Conservation (phyloP, 2,888 invertebrate species). For the Drosophila trichaetosa region DNA sequence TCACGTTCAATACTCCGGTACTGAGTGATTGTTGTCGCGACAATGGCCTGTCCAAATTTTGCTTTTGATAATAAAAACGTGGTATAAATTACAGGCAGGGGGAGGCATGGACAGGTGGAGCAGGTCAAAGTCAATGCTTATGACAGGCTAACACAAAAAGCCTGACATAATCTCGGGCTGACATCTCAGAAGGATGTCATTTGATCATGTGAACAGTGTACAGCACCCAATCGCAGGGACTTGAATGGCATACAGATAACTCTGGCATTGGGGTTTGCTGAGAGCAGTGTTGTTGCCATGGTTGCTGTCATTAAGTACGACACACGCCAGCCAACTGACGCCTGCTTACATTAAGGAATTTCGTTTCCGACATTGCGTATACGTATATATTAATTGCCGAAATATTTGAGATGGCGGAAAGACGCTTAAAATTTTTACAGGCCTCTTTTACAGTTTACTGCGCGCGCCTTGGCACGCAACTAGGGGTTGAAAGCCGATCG, state of each 20-base stretch:
- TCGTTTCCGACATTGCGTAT: constrained; percentile 52
- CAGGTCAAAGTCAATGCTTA: constrained; percentile 17
- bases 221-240: constrained; percentile 12
- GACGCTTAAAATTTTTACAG: constrained; percentile 42
- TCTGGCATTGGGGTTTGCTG: constrained; percentile 7
- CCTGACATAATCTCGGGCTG: constrained; percentile 30
- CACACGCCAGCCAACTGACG: constrained; percentile 78
- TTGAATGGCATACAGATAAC: constrained; percentile 21
- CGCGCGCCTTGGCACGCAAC: constrained; percentile 24
- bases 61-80: constrained; percentile 10
- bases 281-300: constrained; percentile 57
- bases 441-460: constrained; percentile 37
- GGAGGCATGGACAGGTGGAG: constrained; percentile 8
- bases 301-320: constrained; percentile 65
- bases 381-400: constrained; percentile 68
- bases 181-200: constrained; percentile 17
- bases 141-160: constrained; percentile 30
- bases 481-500: constrained; percentile 14
- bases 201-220: constrained; percentile 5
- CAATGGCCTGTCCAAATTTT: constrained; percentile 17
- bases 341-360: constrained; percentile 75
- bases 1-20: background rate
- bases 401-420: constrained; percentile 55
- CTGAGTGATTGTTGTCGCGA: constrained; percentile 22
- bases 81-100: background rate